Conservation (phyloP, 2,113 vertebrate species). For the Okapia johnstoni region DNA sequence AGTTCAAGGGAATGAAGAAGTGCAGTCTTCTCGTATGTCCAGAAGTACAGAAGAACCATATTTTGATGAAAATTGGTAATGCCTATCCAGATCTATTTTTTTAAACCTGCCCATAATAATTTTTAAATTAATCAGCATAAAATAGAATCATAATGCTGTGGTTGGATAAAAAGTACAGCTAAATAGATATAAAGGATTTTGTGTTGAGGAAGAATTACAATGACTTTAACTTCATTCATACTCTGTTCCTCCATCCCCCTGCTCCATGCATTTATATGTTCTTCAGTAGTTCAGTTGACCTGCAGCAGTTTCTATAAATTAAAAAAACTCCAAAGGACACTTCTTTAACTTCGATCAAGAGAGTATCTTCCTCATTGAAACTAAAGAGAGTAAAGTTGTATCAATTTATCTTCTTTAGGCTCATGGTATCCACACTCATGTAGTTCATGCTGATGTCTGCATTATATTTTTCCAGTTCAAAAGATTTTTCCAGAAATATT, state of each 20-base stretch:
- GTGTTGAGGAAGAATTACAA: neutral
- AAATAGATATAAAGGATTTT: neutral
- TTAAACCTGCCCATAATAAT: neutral
- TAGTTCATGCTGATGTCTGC: neutral
- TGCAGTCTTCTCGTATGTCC: neutral
- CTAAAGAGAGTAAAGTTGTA: neutral
- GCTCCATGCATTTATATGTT: neutral
- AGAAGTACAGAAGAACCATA: neutral
- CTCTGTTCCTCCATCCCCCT: accelerated
- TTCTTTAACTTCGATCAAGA: neutral
- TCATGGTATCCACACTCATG: neutral
- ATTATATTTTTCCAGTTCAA: neutral
- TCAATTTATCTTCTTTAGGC: neutral
- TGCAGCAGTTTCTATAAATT: neutral
- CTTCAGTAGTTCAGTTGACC: neutral
- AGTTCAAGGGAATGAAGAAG: neutral
- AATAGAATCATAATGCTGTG: neutral
- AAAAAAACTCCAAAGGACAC: neutral
- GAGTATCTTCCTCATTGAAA: neutral
- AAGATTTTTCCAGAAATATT: neutral
- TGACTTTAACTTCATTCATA: neutral
- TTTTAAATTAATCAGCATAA: neutral
- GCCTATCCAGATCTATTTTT: neutral
- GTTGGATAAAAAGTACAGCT: neutral
- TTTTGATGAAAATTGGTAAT: neutral